Evolutionary conservation across 2,888 invertebrate genomes (phyloP).

Genomic region (Schrankia costaestrigalis): DNA sequence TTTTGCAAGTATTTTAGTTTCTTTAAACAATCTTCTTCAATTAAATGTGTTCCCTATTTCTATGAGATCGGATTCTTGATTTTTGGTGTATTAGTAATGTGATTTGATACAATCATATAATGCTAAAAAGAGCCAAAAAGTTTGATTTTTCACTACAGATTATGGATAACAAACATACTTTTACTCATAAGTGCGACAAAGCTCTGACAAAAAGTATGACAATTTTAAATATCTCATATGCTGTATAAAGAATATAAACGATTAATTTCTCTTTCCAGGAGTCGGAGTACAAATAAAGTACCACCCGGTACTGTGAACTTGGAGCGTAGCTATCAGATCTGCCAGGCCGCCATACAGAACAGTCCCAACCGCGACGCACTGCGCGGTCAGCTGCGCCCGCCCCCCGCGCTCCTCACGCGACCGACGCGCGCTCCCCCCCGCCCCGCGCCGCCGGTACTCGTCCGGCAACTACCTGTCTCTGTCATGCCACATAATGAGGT

Average conservation of each 20-base stretch:
- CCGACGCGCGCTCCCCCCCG: slow-evolving; percentile 52
- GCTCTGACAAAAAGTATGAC: too few relatives aligned
- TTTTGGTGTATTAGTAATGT: too few relatives aligned
- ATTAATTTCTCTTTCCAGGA: slow-evolving; percentile 47
- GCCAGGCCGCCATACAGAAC: slow-evolving; percentile 95
- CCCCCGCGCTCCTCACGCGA: slow-evolving; percentile 86
- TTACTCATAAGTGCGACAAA: not conserved
- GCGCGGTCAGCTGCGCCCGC: slow-evolving; percentile 91
- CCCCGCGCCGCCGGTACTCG: slow-evolving; percentile 79
- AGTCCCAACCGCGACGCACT: slow-evolving; percentile 94
- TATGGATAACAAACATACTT: too few relatives aligned
- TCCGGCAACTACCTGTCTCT: slow-evolving; percentile 83
- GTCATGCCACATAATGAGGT: slow-evolving; percentile 76
- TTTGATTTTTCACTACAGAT: too few relatives aligned
- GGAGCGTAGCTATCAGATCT: slow-evolving; percentile 97
- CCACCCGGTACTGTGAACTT: slow-evolving; percentile 95
- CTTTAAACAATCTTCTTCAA: too few relatives aligned
- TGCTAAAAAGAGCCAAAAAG: too few relatives aligned
- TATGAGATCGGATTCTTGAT: too few relatives aligned
- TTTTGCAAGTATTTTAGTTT: not conserved
- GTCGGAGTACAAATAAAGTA: slow-evolving; percentile 85
- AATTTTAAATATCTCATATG: too few relatives aligned
- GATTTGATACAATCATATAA: too few relatives aligned
- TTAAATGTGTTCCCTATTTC: too few relatives aligned
- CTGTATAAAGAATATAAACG: too few relatives aligned